phyloP scores from a whole-genome alignment of 2,888 invertebrate species.

The Hypolimnas misippus region DNA sequence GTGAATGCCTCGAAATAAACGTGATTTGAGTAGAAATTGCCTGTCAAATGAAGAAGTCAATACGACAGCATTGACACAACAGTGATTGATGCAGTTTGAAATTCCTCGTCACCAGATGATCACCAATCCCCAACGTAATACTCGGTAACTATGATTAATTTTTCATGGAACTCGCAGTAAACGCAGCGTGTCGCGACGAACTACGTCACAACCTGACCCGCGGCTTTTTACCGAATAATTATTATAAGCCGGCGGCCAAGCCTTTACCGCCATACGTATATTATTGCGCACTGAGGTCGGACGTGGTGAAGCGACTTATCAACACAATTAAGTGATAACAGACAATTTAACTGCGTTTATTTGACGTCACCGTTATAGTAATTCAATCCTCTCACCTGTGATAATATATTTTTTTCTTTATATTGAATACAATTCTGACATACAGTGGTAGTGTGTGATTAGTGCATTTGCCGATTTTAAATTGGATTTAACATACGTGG shows the following conservation, averaged over 20 bases:
- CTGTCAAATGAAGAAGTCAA: background rate
- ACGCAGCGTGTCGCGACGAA: slow-evolving; percentile 22
- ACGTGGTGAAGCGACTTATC: slow-evolving; percentile 61
- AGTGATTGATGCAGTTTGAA: background rate
- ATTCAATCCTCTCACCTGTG: slow-evolving; percentile 26
- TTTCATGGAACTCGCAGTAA: slow-evolving; percentile 23
- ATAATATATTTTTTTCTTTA: slow-evolving; percentile 26
- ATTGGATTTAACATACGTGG: slow-evolving; percentile 32
- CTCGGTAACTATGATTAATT: slow-evolving; percentile 25
- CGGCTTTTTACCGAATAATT: slow-evolving; percentile 49
- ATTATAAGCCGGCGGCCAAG: slow-evolving; percentile 51
- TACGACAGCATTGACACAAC: background rate
- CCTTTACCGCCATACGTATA: slow-evolving; percentile 62
- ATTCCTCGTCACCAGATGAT: background rate
- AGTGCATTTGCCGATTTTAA: slow-evolving; percentile 22
- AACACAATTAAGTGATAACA: slow-evolving; percentile 65
- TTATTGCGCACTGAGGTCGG: slow-evolving; percentile 52
- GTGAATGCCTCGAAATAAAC: background rate
- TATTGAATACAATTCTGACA: slow-evolving; percentile 2
- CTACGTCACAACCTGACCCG: slow-evolving; percentile 43
- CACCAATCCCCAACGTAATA: slow-evolving; percentile 1
- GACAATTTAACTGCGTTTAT: slow-evolving; percentile 52
- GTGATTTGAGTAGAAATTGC: background rate
- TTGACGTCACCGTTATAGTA: slow-evolving; percentile 50
- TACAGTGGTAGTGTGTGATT: slow-evolving; percentile 37